Evolutionary conservation across 1,140 invertebrate genomes (phyloP).

Genomic region (Drosophila pruinosa): DNA sequence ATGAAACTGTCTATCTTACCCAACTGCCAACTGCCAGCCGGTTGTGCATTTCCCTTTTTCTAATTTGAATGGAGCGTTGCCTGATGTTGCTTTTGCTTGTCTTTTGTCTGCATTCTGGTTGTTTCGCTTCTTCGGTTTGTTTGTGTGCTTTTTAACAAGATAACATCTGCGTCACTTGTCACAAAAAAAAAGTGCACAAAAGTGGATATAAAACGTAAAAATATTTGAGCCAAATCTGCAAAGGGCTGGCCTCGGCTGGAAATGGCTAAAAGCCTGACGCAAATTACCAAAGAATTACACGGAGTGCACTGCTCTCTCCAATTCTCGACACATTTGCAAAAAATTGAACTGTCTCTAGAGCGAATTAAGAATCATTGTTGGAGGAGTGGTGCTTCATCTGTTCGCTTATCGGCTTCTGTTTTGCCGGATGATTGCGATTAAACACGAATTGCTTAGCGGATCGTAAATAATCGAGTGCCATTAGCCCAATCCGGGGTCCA

Average conservation of each 20-base stretch:
- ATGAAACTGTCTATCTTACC: neutral
- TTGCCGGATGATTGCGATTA: slow-evolving; percentile 55
- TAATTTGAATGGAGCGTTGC: slow-evolving; percentile 51
- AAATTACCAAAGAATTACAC: slow-evolving; percentile 64
- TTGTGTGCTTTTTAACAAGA: slow-evolving; percentile 66
- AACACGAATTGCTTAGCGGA: slow-evolving; percentile 60
- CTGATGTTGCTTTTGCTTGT: slow-evolving; percentile 1
- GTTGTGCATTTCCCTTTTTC: slow-evolving; percentile 60
- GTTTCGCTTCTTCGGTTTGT: slow-evolving; percentile 45
- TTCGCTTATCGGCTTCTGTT: slow-evolving; percentile 49
- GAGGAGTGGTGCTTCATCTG: slow-evolving; percentile 34
- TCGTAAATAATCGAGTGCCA: slow-evolving; percentile 62
- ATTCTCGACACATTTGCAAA: neutral
- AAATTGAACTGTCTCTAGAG: slow-evolving; percentile 32
- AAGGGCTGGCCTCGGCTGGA: neutral
- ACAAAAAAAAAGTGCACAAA: slow-evolving; percentile 39
- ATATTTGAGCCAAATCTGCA: slow-evolving; percentile 25
- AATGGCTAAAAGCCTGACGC: slow-evolving; percentile 40
- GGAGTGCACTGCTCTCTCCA: slow-evolving; percentile 22
- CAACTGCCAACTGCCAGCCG: slow-evolving; percentile 20
- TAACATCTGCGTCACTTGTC: slow-evolving; percentile 66
- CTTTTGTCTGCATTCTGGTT: slow-evolving; percentile 39
- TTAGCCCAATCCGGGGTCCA: slow-evolving; percentile 45
- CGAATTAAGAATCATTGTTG: slow-evolving; percentile 39
- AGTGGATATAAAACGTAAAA: slow-evolving; percentile 3